Base-by-base conservation (phyloP, 2,888 invertebrate genomes). In the Xylocampa areola region DNA sequence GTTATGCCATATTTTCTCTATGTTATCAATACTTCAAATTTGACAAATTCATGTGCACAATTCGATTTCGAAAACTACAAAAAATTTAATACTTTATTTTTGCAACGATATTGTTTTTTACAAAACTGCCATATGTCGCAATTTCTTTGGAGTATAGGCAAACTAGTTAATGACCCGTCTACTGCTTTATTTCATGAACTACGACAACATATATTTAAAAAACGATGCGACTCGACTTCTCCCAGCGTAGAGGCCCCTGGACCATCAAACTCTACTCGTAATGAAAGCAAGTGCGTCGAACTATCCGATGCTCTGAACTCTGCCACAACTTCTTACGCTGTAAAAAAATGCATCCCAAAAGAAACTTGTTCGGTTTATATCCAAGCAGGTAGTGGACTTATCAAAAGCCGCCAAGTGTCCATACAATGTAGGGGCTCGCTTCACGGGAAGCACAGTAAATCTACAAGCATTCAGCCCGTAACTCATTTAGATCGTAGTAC, bases 151-250 rank as follows among this genome's bases (percentile, higher is more conserved):
- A 80, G 85, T 45, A 73, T 91, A 29, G 84, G 83, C 13, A 84
- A 90, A 58, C 75, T 91, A n/a, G 74, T 86, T 8, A 86, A 82
- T 51, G 85, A 90, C 66, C 89, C 91, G 23, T 86, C 90, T 0
- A 70, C 81, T 11, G 82, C 86, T 27, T 33, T 91, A 27, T 66
- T 87, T 40, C 77, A 77, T 53, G 80, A 81, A 29, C 51, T 90
- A 44, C 79, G 76, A 25, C 73, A 75, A 11, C 77, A 77, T 39
- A 52, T 86, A 39, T 78, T 74, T 40, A 65, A 54, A 51, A 66
- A 49, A 23, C 19, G 65, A 5, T 39, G 58, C 16, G 27, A 50
- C 7, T 35, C 14, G 35, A 35, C 44, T 21, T 4, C 5, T n/a
- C 2, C 30, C 17, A 0, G 10, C 11, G 32, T 19, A 36, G 45